A percentile compares a stretch with the other conserved stretches of the same genome.
Evolutionary conservation across 2,797 vertebrate species (phyloP).

Genomic region (Hydrolagus colliei): DNA sequence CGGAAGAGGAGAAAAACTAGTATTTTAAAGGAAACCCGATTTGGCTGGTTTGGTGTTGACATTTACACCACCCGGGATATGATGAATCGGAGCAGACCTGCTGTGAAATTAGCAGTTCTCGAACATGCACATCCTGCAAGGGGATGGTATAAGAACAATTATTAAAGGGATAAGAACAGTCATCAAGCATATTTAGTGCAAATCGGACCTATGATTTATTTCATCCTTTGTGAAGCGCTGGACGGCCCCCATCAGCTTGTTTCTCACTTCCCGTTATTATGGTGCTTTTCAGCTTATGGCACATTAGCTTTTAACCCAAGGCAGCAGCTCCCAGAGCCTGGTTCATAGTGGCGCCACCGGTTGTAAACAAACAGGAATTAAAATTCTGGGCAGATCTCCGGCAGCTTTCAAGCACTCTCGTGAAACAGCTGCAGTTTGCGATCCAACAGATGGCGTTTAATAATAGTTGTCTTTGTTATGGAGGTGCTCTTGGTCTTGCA

Average conservation of each 20-base stretch:
- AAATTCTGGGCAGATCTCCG: slow-evolving; percentile 53
- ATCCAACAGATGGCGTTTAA: slow-evolving; percentile 59
- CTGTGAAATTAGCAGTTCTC: slow-evolving; percentile 30
- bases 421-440: slow-evolving; percentile 49
- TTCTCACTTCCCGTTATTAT: background rate
- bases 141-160: slow-evolving; percentile 21
- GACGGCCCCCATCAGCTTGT: background rate
- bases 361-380: slow-evolving; percentile 47
- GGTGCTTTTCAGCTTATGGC: slow-evolving; percentile 32
- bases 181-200: slow-evolving; percentile 16
- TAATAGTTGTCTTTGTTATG: slow-evolving; percentile 54
- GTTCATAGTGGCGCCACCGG: slow-evolving; percentile 30
- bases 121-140: slow-evolving; percentile 22
- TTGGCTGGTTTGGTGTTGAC: background rate
- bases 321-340: slow-evolving; percentile 35
- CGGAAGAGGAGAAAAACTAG: too few relatives aligned
- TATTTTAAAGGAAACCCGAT: too few relatives aligned
- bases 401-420: slow-evolving; percentile 49
- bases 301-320: slow-evolving; percentile 43
- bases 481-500: slow-evolving; percentile 45
- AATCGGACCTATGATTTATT: slow-evolving; percentile 9
- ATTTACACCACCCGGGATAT: slow-evolving; percentile 16
- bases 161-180: slow-evolving; percentile 28
- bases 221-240: slow-evolving; percentile 12
- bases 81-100: background rate